Conservation (phyloP, 2,888 invertebrate genomes). For the Tetragonisca angustula region DNA sequence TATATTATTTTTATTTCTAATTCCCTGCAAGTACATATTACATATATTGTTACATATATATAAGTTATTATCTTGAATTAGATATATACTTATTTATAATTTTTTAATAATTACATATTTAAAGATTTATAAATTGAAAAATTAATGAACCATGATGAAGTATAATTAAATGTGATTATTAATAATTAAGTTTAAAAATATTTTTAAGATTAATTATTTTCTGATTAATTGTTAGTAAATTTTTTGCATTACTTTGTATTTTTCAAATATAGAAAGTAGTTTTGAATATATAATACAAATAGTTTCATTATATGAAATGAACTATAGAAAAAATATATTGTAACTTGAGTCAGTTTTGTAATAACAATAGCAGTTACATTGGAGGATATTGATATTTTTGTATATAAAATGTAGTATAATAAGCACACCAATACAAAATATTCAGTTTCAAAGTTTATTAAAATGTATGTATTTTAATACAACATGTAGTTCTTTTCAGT, state of each 20-base stretch:
- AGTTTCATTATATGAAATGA: neutral
- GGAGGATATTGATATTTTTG: neutral
- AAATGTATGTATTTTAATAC: neutral
- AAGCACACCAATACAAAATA: neutral
- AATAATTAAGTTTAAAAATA: neutral
- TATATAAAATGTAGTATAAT: neutral
- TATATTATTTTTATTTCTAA: neutral
- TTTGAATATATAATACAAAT: neutral
- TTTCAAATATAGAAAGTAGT: neutral
- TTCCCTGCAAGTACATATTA: neutral
- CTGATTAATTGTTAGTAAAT: neutral
- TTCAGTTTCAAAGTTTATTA: neutral
- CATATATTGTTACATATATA: no score
- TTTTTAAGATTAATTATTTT: neutral
- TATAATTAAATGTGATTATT: neutral
- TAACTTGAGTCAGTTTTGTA: neutral
- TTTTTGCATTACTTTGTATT: neutral
- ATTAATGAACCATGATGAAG: neutral
- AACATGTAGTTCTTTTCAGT: neutral
- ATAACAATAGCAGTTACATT: neutral
- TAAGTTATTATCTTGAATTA: neutral
- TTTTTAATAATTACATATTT: neutral
- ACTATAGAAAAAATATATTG: neutral
- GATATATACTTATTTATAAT: neutral
- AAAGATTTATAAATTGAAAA: neutral